Conservation (phyloP, 2,797 vertebrate species). For the Hoplostethus mediterraneus region DNA sequence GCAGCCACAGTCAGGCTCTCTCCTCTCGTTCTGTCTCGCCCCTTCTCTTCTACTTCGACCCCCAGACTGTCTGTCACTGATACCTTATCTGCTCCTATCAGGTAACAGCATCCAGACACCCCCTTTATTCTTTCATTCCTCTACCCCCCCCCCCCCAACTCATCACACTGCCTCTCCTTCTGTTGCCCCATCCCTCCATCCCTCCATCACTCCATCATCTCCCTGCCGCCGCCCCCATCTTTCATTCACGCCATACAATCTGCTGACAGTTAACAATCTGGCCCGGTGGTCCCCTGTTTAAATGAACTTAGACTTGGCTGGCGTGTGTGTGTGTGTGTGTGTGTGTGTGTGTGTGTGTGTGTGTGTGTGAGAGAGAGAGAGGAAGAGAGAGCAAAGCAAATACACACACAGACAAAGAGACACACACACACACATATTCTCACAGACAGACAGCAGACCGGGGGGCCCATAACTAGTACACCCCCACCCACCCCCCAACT, state of each 20-base stretch:
- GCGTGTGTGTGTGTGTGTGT: slow-evolving; percentile 23
- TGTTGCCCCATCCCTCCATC: slow-evolving; percentile 59
- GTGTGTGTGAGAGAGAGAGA: slow-evolving; percentile 15
- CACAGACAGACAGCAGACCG: slow-evolving; percentile 73
- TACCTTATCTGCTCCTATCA: slow-evolving; percentile 80
- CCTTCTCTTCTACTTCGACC: slow-evolving; percentile 61
- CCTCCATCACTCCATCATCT: slow-evolving; percentile 57
- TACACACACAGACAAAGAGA: slow-evolving; percentile 43
- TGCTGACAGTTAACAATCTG: slow-evolving; percentile 63
- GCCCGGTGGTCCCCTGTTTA: slow-evolving; percentile 53
- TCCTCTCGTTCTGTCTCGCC: slow-evolving; percentile 45
- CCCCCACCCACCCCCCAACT: slow-evolving; percentile 73
- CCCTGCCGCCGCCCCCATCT: slow-evolving; percentile 43
- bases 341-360: slow-evolving; percentile 28
- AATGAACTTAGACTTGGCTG: slow-evolving; percentile 45
- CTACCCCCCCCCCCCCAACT: slow-evolving; percentile 30
- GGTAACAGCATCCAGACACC: slow-evolving; percentile 67
- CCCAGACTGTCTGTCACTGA: slow-evolving; percentile 72
- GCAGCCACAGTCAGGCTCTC: slow-evolving; percentile 49
- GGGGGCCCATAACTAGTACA: slow-evolving; percentile 60
- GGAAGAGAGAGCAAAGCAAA: slow-evolving; percentile 14
- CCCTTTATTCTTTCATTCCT: slow-evolving; percentile 61
- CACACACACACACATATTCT: slow-evolving; percentile 42
- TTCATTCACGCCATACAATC: slow-evolving; percentile 63
- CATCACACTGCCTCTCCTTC: slow-evolving; percentile 63